Conservation (phyloP, 2,888 invertebrate species). For the Sussaba pulchella region DNA sequence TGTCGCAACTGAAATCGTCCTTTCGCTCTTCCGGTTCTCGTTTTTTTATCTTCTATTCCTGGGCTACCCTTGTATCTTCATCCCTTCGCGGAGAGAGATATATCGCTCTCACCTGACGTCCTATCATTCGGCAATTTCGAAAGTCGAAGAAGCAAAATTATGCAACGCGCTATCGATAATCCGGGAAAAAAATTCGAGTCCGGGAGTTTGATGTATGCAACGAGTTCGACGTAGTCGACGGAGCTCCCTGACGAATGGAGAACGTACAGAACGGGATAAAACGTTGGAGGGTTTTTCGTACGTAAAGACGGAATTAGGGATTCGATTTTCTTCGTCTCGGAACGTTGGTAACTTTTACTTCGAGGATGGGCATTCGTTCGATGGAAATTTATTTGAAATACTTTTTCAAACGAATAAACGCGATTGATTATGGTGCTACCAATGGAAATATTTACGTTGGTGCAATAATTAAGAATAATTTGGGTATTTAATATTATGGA, state of each 20-base stretch:
- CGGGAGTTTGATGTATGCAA: slow-evolving; percentile 22
- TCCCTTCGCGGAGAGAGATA: slow-evolving; percentile 9
- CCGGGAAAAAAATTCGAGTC: background rate
- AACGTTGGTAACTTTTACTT: no score
- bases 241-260: background rate
- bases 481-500: no score
- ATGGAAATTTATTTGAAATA: no score
- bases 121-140: slow-evolving; percentile 31
- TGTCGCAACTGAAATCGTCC: slow-evolving; percentile 34
- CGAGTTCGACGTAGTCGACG: background rate
- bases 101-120: slow-evolving; percentile 14
- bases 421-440: no score
- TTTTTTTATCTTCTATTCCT: background rate
- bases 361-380: no score
- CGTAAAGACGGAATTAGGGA: no score
- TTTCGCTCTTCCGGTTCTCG: slow-evolving; percentile 7
- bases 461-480: no score
- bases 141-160: slow-evolving; percentile 36
- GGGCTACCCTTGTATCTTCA: background rate
- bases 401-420: no score
- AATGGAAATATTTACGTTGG: no score
- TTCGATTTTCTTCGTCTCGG: no score
- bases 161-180: slow-evolving; percentile 27
- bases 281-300: no score
- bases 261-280: background rate